Percentiles rank a stretch among this genome's conserved stretches.
These are phyloP conservation scores for Eira barbara DNA, from an alignment of 2,113 vertebrate species.

Conservation along the genomic window DNA sequence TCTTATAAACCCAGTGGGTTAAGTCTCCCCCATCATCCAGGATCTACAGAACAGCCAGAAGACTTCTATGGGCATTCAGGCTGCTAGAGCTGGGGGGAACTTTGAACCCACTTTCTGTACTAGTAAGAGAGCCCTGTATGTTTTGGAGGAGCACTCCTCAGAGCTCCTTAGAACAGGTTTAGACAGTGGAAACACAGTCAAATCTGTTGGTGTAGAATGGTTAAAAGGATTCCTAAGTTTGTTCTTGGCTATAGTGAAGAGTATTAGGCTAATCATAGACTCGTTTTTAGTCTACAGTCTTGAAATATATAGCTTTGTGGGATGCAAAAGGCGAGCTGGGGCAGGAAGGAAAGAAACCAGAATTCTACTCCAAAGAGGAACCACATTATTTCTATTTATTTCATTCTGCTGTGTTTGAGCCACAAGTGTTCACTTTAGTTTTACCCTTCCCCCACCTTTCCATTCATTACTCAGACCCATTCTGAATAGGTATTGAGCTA, in stretches of 20 bases:
- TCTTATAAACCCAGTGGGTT: constrained; percentile 99
- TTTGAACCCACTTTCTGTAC: constrained; percentile 69
- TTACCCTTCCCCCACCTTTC: constrained; percentile 60
- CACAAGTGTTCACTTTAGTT: background rate
- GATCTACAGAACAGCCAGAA: constrained; percentile 86
- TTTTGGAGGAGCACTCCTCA: constrained; percentile 50
- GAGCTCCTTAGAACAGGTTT: constrained; percentile 48
- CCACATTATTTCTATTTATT: background rate
- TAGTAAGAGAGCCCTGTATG: constrained; percentile 61
- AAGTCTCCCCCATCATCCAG: constrained; percentile 98
- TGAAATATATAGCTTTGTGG: background rate
- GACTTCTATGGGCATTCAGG: constrained; percentile 74
- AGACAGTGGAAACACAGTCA: constrained; percentile 53
- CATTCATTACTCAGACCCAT: constrained; percentile 40
- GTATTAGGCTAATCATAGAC: background rate
- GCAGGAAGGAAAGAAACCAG: constrained; percentile 35
- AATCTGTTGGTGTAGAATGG: constrained; percentile 46
- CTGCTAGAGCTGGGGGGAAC: constrained; percentile 73
- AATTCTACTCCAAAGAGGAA: constrained; percentile 27
- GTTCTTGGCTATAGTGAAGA: constrained; percentile 41
- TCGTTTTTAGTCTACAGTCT: constrained; percentile 26
- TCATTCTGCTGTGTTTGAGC: constrained; percentile 11
- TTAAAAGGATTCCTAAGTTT: constrained; percentile 53
- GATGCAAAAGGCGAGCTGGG: constrained; percentile 34
- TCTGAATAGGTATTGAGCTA: background rate